Conservation (phyloP, 1,140 invertebrate species). For the Diorhabda sublineata region DNA sequence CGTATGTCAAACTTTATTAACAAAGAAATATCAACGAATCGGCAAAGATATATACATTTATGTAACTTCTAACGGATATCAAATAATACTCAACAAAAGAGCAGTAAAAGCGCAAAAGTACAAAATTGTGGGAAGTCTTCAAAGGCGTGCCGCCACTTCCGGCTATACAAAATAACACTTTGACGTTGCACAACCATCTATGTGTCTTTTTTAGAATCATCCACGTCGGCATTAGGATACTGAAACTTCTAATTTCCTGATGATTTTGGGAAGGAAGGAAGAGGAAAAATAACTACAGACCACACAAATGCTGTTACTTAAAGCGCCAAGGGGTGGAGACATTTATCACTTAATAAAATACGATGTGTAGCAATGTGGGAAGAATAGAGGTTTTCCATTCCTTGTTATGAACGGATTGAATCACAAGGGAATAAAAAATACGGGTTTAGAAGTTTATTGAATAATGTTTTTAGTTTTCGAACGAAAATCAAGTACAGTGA, state of each 20-base stretch:
- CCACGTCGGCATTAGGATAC: neutral
- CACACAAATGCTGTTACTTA: constrained; percentile 8
- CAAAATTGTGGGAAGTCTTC: constrained; percentile 3
- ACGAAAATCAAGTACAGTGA: too few species aligned
- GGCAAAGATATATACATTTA: too few species aligned
- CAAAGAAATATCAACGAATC: too few species aligned
- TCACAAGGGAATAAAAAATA: too few species aligned
- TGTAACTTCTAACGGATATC: neutral
- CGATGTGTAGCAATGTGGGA: neutral
- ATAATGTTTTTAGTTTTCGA: too few species aligned
- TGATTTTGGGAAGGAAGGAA: constrained; percentile 7
- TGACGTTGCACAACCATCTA: constrained; percentile 9
- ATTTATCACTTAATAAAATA: neutral
- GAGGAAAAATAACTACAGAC: constrained; percentile 11
- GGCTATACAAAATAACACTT: constrained; percentile 7
- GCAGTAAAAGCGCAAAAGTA: constrained; percentile 1
- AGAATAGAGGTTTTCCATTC: neutral
- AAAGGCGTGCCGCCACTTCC: constrained; percentile 16
- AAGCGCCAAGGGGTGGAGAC: constrained; percentile 4
- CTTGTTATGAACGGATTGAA: neutral
- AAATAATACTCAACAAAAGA: constrained; percentile 1
- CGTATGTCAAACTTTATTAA: too few species aligned
- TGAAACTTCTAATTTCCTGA: constrained; percentile 9
- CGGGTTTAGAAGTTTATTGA: too few species aligned
- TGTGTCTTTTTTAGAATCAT: constrained; percentile 4